Base-by-base conservation (phyloP, 1,140 invertebrate genomes). In the Dolichoris vasculosae region DNA sequence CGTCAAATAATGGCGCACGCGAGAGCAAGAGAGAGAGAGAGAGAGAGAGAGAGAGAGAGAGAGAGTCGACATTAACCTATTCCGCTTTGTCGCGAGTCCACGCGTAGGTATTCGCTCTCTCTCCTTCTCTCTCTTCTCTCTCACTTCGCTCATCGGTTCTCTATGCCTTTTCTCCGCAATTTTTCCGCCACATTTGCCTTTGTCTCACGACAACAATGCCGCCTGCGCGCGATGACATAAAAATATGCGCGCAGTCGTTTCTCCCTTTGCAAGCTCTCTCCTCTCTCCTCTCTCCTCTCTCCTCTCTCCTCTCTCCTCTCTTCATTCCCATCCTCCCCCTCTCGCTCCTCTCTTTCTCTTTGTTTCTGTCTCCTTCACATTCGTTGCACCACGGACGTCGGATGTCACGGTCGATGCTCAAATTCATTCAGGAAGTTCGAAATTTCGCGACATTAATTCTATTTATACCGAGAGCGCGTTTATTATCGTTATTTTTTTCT, bases 101-200 rank as follows among this genome's bases (percentile, higher is more conserved):
- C 75, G 81, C 88, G 82, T 86, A 82, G 79, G 84, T 82, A 75
- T 43, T 43, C 86, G 75, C 88, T 87, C 89, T 82, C 23, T 59
- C 23, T 59, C 23, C 9, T 3, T 59, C 55, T 59, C 55, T 59
- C 55, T 59, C 55, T 59, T 46, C 43, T 75, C 23, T 30, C 73
- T 46, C 43, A 26, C 76, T 63, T 30, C 51, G 13, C 32, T 59
- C 85, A 59, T 78, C 46, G 30, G 35, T n/a, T 69, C 88, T 87
- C 89, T 59, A 87, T 89, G 89, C 88, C 90, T 91, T 92, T 92
- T 89, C 90, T 90, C 88, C 88, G 89, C 91, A 92, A 93, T 93
- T 93, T 93, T 93, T 92, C 91, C 92, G 92, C 91, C 92, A 93
- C 92, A 93, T 93, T 93, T 93, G 91, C 92, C 89, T 92, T 93